phyloP scores from a whole-genome alignment of 2,797 vertebrate genomes.

The Argentina silus region DNA sequence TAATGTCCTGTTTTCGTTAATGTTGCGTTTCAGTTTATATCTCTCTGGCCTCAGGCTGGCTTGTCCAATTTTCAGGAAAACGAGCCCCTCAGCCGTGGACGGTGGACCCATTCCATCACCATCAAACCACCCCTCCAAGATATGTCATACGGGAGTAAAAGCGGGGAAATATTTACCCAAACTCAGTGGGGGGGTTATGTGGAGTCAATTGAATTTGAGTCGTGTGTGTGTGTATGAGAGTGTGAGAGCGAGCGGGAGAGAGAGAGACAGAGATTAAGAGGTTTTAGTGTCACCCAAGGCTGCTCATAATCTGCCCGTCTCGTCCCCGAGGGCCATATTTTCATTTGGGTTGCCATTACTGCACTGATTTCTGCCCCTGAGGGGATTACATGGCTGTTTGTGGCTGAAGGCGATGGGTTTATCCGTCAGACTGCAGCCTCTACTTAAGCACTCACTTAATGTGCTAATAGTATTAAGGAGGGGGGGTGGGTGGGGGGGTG shows the following conservation, averaged over 20 bases:
- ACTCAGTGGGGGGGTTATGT: conserved; percentile 15
- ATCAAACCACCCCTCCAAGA: conserved; percentile 47
- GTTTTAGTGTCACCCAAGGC: conserved; percentile 54
- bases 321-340: conserved; percentile 57
- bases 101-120: conserved; percentile 55
- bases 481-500: conserved; percentile 4
- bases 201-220: conserved; percentile 5
- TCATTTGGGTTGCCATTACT: conserved; percentile 67
- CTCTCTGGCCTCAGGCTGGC: conserved; percentile 37
- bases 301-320: conserved; percentile 63
- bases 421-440: conserved; percentile 67
- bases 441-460: conserved; percentile 69
- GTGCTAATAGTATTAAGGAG: conserved; percentile 60
- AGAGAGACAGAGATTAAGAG: conserved; percentile 10
- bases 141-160: conserved; percentile 30
- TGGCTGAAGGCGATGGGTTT: conserved; percentile 53
- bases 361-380: conserved; percentile 51
- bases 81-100: conserved; percentile 27
- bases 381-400: conserved; percentile 65
- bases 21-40: conserved; percentile 46
- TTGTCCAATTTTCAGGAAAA: conserved; percentile 45
- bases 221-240: conserved; percentile 23
- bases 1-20: conserved; percentile 42
- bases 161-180: conserved; percentile 25
- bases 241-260: not conserved